phyloP scores from a whole-genome alignment of 2,888 invertebrate genomes.

The Drosophila melanocephala region DNA sequence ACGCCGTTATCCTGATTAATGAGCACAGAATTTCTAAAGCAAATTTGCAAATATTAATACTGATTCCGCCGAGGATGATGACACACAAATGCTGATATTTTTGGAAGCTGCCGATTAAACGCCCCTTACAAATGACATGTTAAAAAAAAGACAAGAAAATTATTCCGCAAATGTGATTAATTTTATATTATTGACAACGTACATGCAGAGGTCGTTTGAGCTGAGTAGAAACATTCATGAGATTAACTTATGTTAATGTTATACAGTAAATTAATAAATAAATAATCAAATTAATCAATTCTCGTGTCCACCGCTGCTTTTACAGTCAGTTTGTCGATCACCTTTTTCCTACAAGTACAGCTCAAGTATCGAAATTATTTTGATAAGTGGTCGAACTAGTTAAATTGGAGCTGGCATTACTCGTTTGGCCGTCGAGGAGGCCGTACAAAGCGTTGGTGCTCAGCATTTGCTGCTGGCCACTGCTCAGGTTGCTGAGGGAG shows the following conservation, averaged over 20 bases:
- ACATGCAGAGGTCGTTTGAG: not conserved
- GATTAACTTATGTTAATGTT: not conserved
- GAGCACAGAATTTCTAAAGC: conserved; percentile 5
- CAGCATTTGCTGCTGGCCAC: conserved; percentile 47
- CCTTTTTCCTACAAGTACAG: not conserved
- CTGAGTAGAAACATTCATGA: not conserved
- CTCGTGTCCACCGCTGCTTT: not conserved
- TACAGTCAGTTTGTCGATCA: not conserved
- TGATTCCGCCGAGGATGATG: conserved; percentile 62
- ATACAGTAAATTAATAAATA: not conserved
- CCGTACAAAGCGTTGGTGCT: conserved; percentile 54
- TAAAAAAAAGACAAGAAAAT: conserved; percentile 15
- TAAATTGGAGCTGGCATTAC: conserved; percentile 42
- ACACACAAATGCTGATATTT: conserved; percentile 64
- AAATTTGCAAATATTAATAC: conserved; percentile 3
- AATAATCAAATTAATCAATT: not conserved
- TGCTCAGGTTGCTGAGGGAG: conserved; percentile 42
- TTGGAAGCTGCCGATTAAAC: conserved; percentile 77
- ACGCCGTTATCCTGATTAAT: not conserved
- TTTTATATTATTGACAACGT: not conserved
- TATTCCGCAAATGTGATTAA: not conserved
- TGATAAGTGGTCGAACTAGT: conserved; percentile 47
- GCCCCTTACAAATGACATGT: conserved; percentile 75
- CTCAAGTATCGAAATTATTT: conserved; percentile 33
- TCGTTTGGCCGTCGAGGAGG: conserved; percentile 59